These are phyloP conservation scores for Heliconius hortense DNA, from an alignment of 2,888 invertebrate genomes.

Conservation along the genomic window DNA sequence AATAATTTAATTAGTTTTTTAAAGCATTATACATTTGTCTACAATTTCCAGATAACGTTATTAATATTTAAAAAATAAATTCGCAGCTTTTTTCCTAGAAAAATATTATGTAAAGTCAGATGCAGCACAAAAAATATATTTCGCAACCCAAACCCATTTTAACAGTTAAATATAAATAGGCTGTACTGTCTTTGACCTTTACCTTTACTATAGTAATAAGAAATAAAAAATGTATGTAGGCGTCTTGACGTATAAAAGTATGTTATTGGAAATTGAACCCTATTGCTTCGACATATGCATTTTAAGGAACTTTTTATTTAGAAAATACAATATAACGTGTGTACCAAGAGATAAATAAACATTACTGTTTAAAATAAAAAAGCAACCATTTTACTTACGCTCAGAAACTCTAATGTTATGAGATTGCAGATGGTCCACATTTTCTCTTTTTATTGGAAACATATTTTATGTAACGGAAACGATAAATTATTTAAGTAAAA, in stretches of 20 bases:
- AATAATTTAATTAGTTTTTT: neutral
- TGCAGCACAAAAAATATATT: neutral
- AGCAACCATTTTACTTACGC: slow-evolving; percentile 54
- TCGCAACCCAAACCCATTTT: neutral
- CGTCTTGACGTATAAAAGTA: neutral
- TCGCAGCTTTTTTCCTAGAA: neutral
- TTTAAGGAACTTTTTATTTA: neutral
- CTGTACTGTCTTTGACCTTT: slow-evolving; percentile 18
- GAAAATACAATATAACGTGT: slow-evolving; percentile 7
- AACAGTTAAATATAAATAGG: neutral
- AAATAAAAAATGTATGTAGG: slow-evolving; percentile 14
- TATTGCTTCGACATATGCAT: neutral
- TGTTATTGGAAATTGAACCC: slow-evolving; percentile 6
- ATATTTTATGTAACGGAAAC: slow-evolving; percentile 48
- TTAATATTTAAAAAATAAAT: neutral
- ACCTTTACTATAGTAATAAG: neutral
- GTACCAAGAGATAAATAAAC: slow-evolving; percentile 10
- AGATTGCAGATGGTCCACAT: slow-evolving; percentile 55
- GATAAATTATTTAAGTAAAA: slow-evolving; percentile 13
- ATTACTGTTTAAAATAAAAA: slow-evolving; percentile 19
- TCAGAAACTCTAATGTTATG: slow-evolving; percentile 64
- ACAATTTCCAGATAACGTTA: neutral
- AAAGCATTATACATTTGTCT: neutral
- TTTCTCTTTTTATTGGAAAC: slow-evolving; percentile 66
- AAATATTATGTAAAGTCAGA: neutral